Evolutionary conservation across 2,113 vertebrate genomes (phyloP).

Genomic region (Lasiurus cinereus): DNA sequence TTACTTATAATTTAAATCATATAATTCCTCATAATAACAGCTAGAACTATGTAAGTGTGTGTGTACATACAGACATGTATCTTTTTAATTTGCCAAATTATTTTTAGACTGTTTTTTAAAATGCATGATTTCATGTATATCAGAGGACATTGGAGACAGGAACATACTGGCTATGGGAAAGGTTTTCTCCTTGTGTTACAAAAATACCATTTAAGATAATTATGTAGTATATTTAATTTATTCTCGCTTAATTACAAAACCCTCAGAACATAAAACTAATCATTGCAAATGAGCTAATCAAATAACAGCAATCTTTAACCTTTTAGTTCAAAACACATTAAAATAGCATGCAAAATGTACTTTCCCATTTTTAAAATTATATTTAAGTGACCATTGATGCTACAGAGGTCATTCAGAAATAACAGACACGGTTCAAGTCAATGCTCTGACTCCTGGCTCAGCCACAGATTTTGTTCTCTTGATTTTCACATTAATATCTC

Average conservation of each 20-base stretch:
- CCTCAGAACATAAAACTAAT: background rate
- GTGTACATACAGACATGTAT: no score
- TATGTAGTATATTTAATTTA: background rate
- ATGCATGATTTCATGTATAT: background rate
- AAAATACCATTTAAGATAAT: constrained; percentile 22
- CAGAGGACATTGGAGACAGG: constrained; percentile 4
- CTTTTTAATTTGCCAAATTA: background rate
- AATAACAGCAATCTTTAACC: background rate
- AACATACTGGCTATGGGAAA: background rate
- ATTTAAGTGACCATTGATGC: background rate
- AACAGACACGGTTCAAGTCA: background rate
- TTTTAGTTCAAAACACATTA: constrained; percentile 5
- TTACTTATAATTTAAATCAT: background rate
- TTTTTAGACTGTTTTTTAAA: background rate
- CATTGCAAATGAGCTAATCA: constrained; percentile 7
- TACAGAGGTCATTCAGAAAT: background rate
- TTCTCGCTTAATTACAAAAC: constrained; percentile 34
- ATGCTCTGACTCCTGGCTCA: rapidly evolving
- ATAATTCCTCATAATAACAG: background rate
- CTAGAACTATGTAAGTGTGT: background rate
- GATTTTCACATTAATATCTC: constrained; percentile 28
- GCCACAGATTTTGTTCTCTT: background rate
- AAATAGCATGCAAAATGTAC: background rate
- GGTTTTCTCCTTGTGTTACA: background rate
- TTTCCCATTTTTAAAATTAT: background rate